phyloP scores from a whole-genome alignment of 1,140 invertebrate species.

The Caligus rogercresseyi region DNA sequence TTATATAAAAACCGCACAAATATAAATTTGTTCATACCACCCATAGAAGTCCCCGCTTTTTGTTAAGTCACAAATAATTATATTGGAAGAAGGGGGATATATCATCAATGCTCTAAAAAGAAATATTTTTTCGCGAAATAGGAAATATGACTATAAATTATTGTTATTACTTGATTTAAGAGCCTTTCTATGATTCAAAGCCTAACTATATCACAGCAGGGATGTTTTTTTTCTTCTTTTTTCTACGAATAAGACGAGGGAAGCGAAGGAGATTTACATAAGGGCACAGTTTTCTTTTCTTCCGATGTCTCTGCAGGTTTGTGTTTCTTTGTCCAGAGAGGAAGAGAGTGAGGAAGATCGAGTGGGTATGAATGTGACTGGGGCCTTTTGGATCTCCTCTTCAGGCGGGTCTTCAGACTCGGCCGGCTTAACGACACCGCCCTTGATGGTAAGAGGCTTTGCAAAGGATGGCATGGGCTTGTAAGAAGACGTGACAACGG shows the following conservation, averaged over 20 bases:
- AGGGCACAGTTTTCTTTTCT: background rate
- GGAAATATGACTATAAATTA: too few relatives aligned
- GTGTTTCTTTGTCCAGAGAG: background rate
- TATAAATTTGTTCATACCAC: too few relatives aligned
- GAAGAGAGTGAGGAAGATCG: too few relatives aligned
- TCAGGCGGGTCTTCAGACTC: background rate
- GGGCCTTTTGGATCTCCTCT: background rate
- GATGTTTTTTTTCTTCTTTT: background rate
- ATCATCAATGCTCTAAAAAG: too few relatives aligned
- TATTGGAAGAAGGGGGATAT: too few relatives aligned
- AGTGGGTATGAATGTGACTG: too few relatives aligned
- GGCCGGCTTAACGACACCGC: background rate
- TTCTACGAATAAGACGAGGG: background rate
- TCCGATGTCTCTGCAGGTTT: background rate
- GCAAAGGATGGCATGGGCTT: background rate
- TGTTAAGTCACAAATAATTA: too few relatives aligned
- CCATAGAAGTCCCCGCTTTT: too few relatives aligned
- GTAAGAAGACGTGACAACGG: background rate
- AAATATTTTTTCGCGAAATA: too few relatives aligned
- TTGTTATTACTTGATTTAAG: too few relatives aligned
- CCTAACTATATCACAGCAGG: background rate
- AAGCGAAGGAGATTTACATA: background rate
- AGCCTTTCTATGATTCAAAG: too few relatives aligned
- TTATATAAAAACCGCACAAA: too few relatives aligned
- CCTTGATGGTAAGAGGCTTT: background rate